Evolutionary conservation across 2,113 vertebrate genomes (phyloP).

Genomic region (Sakesphorus luctuosus): DNA sequence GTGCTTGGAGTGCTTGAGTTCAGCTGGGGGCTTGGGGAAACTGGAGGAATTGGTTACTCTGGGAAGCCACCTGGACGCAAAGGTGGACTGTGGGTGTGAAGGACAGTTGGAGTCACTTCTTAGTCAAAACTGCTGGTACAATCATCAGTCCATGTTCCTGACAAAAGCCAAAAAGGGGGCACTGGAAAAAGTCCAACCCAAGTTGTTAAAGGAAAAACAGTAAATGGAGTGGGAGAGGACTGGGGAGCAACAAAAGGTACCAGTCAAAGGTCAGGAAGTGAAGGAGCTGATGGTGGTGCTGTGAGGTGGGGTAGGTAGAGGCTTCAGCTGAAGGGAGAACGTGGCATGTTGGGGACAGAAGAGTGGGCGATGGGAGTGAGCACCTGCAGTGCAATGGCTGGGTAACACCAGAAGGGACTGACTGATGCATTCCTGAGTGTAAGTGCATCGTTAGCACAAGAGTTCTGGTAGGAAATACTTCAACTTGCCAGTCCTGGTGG

Average conservation of each 20-base stretch:
- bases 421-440: neutral
- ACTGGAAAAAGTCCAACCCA: neutral
- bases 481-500: neutral
- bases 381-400: fast-evolving
- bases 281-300: neutral
- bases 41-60: neutral
- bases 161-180: neutral
- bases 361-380: fast-evolving
- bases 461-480: neutral
- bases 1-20: neutral
- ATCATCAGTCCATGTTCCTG: neutral
- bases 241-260: neutral
- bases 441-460: fast-evolving
- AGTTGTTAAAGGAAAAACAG: neutral
- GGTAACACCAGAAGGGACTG: neutral
- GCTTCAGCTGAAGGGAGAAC: fast-evolving
- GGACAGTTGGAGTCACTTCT: neutral
- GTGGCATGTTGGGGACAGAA: fast-evolving
- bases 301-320: neutral
- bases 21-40: neutral
- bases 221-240: neutral
- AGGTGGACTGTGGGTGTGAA: fast-evolving
- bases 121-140: neutral
- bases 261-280: neutral
- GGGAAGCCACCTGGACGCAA: neutral